Percentiles rank a stretch among this genome's conserved stretches.
These are phyloP conservation scores for Panorpa germanica DNA, from an alignment of 2,888 invertebrate genomes.

Conservation along the genomic window DNA sequence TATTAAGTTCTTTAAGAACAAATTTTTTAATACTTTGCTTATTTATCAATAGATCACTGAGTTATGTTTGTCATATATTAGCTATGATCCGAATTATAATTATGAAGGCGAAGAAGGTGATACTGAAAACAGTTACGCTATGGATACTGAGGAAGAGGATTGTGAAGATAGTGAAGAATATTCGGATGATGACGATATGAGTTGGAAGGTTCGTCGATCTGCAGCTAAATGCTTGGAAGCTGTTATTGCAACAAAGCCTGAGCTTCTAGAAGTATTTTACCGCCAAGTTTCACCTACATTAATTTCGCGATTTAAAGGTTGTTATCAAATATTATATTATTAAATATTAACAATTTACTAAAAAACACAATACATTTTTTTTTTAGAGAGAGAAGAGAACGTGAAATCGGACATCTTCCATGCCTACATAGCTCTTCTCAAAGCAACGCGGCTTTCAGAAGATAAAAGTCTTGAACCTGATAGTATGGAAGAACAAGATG, in stretches of 20 bases:
- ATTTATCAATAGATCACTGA: constrained; percentile 45
- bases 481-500: constrained; percentile 52
- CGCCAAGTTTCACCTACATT: constrained; percentile 75
- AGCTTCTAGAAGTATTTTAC: constrained; percentile 79
- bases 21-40: constrained; percentile 6
- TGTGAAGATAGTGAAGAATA: constrained; percentile 86
- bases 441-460: constrained; percentile 66
- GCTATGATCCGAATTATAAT: constrained; percentile 98
- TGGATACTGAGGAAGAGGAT: constrained; percentile 53
- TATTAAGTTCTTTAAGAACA: constrained; percentile 2
- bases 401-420: constrained; percentile 97
- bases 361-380: constrained; percentile 8
- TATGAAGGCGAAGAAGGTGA: constrained; percentile 79
- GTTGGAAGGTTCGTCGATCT: constrained; percentile 93
- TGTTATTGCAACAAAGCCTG: constrained; percentile 80
- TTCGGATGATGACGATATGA: constrained; percentile 99
- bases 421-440: constrained; percentile 81
- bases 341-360: not conserved
- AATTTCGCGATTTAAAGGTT: constrained; percentile 82
- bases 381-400: constrained; percentile 88
- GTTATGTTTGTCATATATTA: constrained; percentile 77
- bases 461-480: constrained; percentile 43
- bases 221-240: constrained; percentile 97
- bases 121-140: constrained; percentile 46
- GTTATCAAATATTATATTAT: not conserved